These are phyloP conservation scores for Hippocampus comes DNA, from an alignment of 2,113 vertebrate genomes.

Conservation along the genomic window DNA sequence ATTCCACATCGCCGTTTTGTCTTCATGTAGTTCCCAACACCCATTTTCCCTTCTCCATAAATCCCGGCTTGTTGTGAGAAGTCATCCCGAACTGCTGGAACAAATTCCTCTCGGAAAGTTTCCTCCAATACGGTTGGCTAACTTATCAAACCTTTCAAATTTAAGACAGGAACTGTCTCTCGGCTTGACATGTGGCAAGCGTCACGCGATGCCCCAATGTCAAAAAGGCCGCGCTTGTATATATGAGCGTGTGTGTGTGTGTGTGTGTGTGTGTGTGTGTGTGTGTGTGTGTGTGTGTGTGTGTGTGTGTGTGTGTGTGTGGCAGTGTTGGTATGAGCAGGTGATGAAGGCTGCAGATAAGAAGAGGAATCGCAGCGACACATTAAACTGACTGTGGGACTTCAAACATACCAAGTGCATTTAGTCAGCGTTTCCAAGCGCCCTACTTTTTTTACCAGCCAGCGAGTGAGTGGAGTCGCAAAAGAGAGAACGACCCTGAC, in stretches of 20 bases:
- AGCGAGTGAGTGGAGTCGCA: slow-evolving; percentile 52
- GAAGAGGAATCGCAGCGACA: slow-evolving; percentile 36
- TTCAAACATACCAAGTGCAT: slow-evolving; percentile 67
- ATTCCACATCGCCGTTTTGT: not conserved
- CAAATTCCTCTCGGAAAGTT: slow-evolving; percentile 15
- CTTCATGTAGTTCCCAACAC: not conserved
- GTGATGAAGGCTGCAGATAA: slow-evolving; percentile 49
- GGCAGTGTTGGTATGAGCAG: slow-evolving; percentile 19
- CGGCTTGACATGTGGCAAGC: not conserved
- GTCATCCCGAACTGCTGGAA: not conserved
- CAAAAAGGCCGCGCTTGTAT: slow-evolving; percentile 1
- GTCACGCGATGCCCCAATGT: not conserved
- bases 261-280: slow-evolving; percentile 18
- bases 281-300: slow-evolving; percentile 24
- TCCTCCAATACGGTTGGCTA: slow-evolving; percentile 11
- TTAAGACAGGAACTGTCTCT: not conserved
- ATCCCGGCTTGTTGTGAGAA: not conserved
- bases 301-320: slow-evolving; percentile 6
- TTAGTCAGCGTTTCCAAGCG: slow-evolving; percentile 73
- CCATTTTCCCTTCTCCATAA: not conserved
- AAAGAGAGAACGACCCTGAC: slow-evolving; percentile 37
- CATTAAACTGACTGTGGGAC: slow-evolving; percentile 52
- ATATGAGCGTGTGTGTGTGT: not conserved
- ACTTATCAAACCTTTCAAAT: not conserved
- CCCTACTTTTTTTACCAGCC: slow-evolving; percentile 63